phyloP scores from a whole-genome alignment of 2,113 vertebrate genomes.

The human (Homo sapiens) region DNA sequence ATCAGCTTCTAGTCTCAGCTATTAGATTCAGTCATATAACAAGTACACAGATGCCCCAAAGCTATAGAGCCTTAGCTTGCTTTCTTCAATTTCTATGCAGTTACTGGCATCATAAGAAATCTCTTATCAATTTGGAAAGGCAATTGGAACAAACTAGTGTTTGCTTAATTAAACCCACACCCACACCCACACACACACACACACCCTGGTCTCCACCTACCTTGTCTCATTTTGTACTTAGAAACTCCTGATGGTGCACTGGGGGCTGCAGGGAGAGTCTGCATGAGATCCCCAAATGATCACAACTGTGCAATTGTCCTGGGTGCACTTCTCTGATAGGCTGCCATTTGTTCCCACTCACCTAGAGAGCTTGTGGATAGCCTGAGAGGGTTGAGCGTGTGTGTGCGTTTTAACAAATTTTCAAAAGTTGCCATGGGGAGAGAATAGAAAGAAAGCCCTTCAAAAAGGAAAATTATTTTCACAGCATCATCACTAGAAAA shows the following conservation, averaged over 20 bases:
- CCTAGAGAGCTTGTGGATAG: constrained; percentile 68
- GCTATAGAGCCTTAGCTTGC: not conserved
- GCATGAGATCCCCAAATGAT: constrained; percentile 36
- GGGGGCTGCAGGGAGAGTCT: not conserved
- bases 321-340: constrained; percentile 33
- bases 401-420: constrained; percentile 68
- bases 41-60: not conserved
- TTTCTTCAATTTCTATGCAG: not conserved
- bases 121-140: not conserved
- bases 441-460: constrained; percentile 70
- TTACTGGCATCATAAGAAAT: not conserved
- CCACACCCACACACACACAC: not conserved
- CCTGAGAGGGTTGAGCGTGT: constrained; percentile 37
- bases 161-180: constrained; percentile 19
- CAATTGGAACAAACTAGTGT: not conserved
- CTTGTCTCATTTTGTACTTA: not conserved
- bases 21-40: not conserved
- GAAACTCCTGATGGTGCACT: not conserved
- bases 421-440: constrained; percentile 74
- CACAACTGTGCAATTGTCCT: constrained; percentile 51
- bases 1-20: not conserved
- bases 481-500: constrained; percentile 66
- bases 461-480: constrained; percentile 74
- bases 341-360: constrained; percentile 57
- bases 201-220: not conserved